These are phyloP conservation scores for Clarias magur DNA, from an alignment of 2,113 vertebrate genomes.

Conservation along the genomic window DNA sequence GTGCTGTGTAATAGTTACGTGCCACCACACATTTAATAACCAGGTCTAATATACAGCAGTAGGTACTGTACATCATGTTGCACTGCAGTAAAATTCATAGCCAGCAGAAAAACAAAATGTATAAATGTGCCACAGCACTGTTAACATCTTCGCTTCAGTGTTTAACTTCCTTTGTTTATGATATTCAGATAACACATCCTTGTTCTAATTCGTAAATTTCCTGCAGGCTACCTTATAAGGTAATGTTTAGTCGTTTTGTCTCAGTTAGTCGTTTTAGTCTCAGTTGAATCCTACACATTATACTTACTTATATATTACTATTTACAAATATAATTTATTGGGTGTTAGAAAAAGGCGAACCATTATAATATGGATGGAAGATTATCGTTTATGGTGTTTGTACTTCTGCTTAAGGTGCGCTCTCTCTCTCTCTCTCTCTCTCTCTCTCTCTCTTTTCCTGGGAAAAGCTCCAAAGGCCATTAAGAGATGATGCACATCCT, in stretches of 20 bases:
- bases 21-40: neutral
- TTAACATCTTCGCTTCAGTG: neutral
- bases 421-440: too few species aligned
- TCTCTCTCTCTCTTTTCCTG: neutral
- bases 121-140: neutral
- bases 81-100: neutral
- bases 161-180: neutral
- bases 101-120: neutral
- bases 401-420: neutral
- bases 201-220: neutral
- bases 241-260: neutral
- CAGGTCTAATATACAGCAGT: neutral
- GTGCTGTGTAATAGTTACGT: neutral
- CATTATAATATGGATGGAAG: neutral
- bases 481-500: constrained; percentile 43
- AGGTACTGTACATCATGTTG: neutral
- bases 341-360: neutral
- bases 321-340: neutral
- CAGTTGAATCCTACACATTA: neutral
- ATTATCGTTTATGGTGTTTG: neutral
- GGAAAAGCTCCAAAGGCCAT: constrained; percentile 3
- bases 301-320: too few species aligned
- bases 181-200: neutral
- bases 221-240: neutral
- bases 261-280: neutral